Evolutionary conservation across 2,888 invertebrate genomes (phyloP).

Genomic region (Homarus gammarus): DNA sequence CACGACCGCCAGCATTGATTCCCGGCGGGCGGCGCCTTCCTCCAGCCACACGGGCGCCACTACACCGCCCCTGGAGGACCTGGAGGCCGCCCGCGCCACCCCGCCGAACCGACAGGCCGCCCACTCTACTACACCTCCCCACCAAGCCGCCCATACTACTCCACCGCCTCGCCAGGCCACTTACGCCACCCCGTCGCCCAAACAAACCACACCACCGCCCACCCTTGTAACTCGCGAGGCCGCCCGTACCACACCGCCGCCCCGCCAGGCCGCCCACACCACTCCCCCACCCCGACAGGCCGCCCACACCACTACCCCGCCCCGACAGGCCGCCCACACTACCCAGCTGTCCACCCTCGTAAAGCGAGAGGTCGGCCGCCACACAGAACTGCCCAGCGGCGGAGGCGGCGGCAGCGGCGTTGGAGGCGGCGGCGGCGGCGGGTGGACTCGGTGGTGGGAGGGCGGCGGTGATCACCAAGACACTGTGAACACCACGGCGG

Average conservation of each 20-base stretch:
- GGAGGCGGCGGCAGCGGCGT: constrained; percentile 41
- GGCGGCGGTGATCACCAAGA: constrained; percentile 35
- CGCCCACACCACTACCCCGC: too few species aligned
- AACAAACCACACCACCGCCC: not conserved
- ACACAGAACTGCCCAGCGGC: too few species aligned
- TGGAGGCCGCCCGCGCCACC: constrained; percentile 61
- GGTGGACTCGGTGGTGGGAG: constrained; percentile 61
- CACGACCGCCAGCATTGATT: constrained; percentile 67
- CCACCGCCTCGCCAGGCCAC: constrained; percentile 49
- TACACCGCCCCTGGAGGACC: constrained; percentile 61
- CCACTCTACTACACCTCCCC: constrained; percentile 27
- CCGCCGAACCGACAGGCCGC: constrained; percentile 50
- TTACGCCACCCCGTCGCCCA: constrained; percentile 17
- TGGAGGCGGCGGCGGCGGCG: constrained; percentile 60
- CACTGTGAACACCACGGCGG: constrained; percentile 21
- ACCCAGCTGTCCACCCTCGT: too few species aligned
- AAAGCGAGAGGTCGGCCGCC: too few species aligned
- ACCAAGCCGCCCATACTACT: constrained; percentile 13
- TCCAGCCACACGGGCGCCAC: constrained; percentile 55
- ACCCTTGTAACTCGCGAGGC: constrained; percentile 20
- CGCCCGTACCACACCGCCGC: constrained; percentile 78
- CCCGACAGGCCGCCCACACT: too few species aligned
- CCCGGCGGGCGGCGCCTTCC: constrained; percentile 61
- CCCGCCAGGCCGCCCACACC: too few species aligned
- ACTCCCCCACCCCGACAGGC: too few species aligned